Percentiles rank a stretch among this genome's conserved stretches.
phyloP scores from a whole-genome alignment of 2,888 invertebrate species.

The Macrostomum cliftonense region DNA sequence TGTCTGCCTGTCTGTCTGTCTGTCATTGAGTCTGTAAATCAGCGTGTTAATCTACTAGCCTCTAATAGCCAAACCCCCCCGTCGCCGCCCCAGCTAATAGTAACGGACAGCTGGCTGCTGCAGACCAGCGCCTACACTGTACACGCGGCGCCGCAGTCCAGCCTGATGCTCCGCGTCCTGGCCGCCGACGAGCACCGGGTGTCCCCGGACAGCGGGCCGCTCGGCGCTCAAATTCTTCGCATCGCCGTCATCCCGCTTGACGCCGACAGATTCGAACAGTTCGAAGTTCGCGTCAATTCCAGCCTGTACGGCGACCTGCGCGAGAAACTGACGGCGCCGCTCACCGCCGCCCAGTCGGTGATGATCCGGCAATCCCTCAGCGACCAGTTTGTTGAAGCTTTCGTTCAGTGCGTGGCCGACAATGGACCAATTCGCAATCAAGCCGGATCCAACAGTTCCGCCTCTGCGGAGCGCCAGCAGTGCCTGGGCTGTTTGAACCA shows the following conservation, averaged over 20 bases:
- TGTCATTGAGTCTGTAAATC: too few species aligned
- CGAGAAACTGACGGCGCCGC: slow-evolving; percentile 50
- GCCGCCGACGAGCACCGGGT: slow-evolving; percentile 18
- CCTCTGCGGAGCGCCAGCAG: slow-evolving; percentile 50
- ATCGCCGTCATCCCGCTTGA: too few species aligned
- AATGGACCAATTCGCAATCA: slow-evolving; percentile 22
- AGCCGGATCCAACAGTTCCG: slow-evolving; percentile 6
- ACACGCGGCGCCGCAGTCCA: slow-evolving; percentile 52
- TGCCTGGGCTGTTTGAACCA: slow-evolving; percentile 75
- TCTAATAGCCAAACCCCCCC: too few species aligned
- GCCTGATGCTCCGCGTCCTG: not conserved
- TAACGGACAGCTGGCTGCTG: slow-evolving; percentile 67
- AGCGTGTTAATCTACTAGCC: too few species aligned
- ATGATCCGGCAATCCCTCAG: slow-evolving; percentile 56
- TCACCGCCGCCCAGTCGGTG: slow-evolving; percentile 50
- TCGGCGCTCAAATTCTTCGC: slow-evolving; percentile 1
- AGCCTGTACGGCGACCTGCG: slow-evolving; percentile 57
- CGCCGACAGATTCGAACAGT: too few species aligned
- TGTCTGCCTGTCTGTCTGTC: too few species aligned
- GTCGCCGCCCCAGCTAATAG: slow-evolving; percentile 24
- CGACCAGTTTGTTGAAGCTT: slow-evolving; percentile 65
- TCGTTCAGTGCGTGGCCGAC: slow-evolving; percentile 48
- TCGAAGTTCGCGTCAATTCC: slow-evolving; percentile 49
- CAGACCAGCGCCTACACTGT: slow-evolving; percentile 58
- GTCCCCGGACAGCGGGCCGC: not conserved